These are phyloP conservation scores for Dascyllus trimaculatus DNA, from an alignment of 2,113 vertebrate genomes.

Conservation along the genomic window DNA sequence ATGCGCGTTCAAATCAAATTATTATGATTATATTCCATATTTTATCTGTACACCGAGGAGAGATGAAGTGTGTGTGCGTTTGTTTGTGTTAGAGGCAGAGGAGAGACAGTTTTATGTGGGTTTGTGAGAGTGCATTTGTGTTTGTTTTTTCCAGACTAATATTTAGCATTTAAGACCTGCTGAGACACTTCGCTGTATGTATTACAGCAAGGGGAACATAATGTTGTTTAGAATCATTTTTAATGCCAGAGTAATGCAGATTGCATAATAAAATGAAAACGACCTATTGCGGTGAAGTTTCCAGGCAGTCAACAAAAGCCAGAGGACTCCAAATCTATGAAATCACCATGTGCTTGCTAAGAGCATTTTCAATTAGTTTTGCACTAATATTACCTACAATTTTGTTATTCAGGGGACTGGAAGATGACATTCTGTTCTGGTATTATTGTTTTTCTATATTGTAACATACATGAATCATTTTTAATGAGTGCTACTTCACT, in stretches of 20 bases:
- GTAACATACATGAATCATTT: too few relatives aligned
- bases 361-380: conserved; percentile 1
- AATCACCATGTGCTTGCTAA: neutral
- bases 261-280: conserved; percentile 35
- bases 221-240: conserved; percentile 31
- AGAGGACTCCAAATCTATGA: conserved; percentile 6
- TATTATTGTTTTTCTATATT: neutral
- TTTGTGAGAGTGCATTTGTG: conserved; percentile 21
- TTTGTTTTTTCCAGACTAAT: conserved; percentile 41
- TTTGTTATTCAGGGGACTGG: neutral
- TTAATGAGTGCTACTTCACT: too few relatives aligned
- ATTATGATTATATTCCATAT: conserved; percentile 54
- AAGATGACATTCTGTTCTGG: conserved; percentile 1
- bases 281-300: neutral
- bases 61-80: conserved; percentile 6
- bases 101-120: conserved; percentile 17
- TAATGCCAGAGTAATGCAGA: conserved; percentile 12
- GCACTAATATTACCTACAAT: too few relatives aligned
- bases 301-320: conserved; percentile 18
- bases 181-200: conserved; percentile 27
- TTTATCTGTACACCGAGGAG: conserved; percentile 50
- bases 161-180: conserved; percentile 40
- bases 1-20: conserved; percentile 72
- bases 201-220: conserved; percentile 16
- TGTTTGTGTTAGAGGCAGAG: neutral